Evolutionary conservation across 2,888 invertebrate genomes (phyloP).

Genomic region (Eilema sororculum): DNA sequence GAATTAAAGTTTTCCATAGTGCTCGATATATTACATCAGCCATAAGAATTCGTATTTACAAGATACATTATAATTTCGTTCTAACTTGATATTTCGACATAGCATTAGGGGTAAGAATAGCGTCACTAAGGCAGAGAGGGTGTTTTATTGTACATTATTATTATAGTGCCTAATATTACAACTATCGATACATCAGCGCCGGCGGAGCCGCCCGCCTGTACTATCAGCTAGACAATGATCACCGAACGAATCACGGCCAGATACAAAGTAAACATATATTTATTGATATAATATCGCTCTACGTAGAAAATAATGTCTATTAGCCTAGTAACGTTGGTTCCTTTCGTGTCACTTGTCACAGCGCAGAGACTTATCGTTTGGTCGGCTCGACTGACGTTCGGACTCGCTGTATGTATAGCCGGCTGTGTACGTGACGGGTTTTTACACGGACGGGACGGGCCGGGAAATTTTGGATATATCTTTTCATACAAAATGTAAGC

Average conservation of each 20-base stretch:
- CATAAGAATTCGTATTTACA: constrained; percentile 82
- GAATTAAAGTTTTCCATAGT: constrained; percentile 85
- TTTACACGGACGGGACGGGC: too few relatives aligned
- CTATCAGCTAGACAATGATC: constrained; percentile 64
- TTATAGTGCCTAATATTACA: constrained; percentile 73
- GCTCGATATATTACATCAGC: constrained; percentile 80
- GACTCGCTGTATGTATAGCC: too few relatives aligned
- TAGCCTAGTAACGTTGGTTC: constrained; percentile 82
- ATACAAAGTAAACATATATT: constrained; percentile 64
- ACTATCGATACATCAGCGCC: constrained; percentile 65
- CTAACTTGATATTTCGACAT: constrained; percentile 76
- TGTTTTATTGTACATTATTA: constrained; percentile 83
- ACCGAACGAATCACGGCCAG: constrained; percentile 67
- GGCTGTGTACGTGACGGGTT: too few relatives aligned
- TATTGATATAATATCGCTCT: constrained; percentile 56
- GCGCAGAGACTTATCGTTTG: constrained; percentile 54
- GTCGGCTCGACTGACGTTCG: neutral
- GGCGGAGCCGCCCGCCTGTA: constrained; percentile 60
- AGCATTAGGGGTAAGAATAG: constrained; percentile 82
- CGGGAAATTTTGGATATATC: too few relatives aligned
- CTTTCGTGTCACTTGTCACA: constrained; percentile 63
- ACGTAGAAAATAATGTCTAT: constrained; percentile 68
- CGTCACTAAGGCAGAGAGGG: constrained; percentile 85
- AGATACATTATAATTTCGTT: constrained; percentile 74
- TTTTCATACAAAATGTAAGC: too few relatives aligned